Base-by-base conservation (phyloP, 2,797 vertebrate species). In the Cryptoprocta ferox region DNA sequence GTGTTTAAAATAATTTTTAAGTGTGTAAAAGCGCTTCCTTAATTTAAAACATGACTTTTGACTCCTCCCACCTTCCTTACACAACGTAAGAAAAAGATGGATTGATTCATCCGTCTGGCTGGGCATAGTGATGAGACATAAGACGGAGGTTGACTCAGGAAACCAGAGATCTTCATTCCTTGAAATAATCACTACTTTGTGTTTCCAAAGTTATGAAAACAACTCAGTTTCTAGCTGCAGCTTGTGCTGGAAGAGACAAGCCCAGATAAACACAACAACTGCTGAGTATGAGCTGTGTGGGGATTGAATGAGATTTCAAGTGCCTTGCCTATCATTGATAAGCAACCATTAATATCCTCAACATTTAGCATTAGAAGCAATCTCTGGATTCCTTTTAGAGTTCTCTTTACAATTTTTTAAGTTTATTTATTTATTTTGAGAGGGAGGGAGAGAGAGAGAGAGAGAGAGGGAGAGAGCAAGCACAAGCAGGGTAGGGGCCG, bases 201-300 rank as follows among this genome's bases (percentile, higher is more conserved):
- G 14, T 87, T 95, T 91, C 32, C 78, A 85, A 91, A 89, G 35
- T 82, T 81, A 50, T 11, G 28, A 11, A 93, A 96, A 76, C 59
- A 79, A 26, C 37, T 81, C 24, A 16, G 2, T 70, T 89, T 93
- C 59, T 53, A 65, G 56, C 26, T 37, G 42, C 30, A 84, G 59
- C 35, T 37, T 37, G 37, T 76, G 16, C 78, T 71, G 35, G 6
- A 7, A 30, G 50, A 80, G 37, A 35, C 66, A 73, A 75, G 28
- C 45, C 16, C 13, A 35, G 71, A 59, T n/a, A 53, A 0, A 12
- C 26, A 53, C 15, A 5, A 35, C 21, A 59, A 68, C 12, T 63
- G n/a, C 13, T 21, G 53, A 48, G 13, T 30, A 35, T 35, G 65
- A 80, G 59, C 28, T 16, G 18, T 2, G 3, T n/a, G 50, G 19